Base-by-base conservation (phyloP, 2,888 invertebrate genomes). In the Melanophora roralis region DNA sequence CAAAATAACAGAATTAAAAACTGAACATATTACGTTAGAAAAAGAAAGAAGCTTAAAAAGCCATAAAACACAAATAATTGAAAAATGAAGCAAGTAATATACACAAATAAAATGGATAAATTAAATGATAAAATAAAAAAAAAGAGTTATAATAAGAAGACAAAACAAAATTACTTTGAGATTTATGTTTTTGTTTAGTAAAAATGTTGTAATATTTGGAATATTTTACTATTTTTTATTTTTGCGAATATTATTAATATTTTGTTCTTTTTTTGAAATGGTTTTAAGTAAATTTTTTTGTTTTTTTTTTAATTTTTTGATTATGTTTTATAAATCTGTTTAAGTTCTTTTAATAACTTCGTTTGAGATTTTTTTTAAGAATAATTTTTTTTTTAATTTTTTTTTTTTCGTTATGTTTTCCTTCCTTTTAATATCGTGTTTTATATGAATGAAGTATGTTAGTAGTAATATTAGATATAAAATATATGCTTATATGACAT, bases 401-500 rank as follows among this genome's bases (percentile, higher is more conserved):
- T 45, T 32, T 36, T 34, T 23, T 49, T 74, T 65, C 40, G 38
- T 51, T 62, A 34, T 67, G 40, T 32, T 53, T n/a, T n/a, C n/a
- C n/a, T n/a, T n/a, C n/a, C n/a, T n/a, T 47, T 53, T 64, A 34
- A 47, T 51, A 14, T 65, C n/a, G 23, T 79, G 45, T 62, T 19
- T 27, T 49, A 49, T 68, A 34, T 21, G 32, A 27, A 27, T 11
- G 32, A 11, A 34, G 43, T 55, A 53, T 27, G 43, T 80, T 76
- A 76, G 68, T 80, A 80, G 57, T 76, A 73, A 78, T n/a, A n/a
- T n/a, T n/a, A n/a, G n/a, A 73, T 80, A 76, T 80, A 76, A 76
- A 76, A 79, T 79, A 71, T 80, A 68, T 76, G 75, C 76, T 75
- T 80, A 75, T 80, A 75, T 71, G 72, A 76, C 72, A 67, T 76